A percentile compares a stretch with the other conserved stretches of the same genome.
Evolutionary conservation across 2,113 vertebrate species (phyloP).

Genomic region (Malurus melanocephalus): DNA sequence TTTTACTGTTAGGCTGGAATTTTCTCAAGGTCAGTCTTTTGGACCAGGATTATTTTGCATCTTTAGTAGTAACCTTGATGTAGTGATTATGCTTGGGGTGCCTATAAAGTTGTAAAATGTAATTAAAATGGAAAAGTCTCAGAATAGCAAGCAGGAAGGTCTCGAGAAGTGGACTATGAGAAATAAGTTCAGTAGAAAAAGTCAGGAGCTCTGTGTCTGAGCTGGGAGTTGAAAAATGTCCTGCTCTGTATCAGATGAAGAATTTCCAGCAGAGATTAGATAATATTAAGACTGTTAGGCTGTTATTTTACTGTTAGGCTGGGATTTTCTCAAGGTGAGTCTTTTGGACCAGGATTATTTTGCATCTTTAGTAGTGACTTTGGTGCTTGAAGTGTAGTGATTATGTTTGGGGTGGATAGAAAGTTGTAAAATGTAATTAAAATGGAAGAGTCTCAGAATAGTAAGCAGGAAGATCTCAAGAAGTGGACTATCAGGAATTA

Average conservation of each 20-base stretch:
- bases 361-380: background rate
- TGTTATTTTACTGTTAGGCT: background rate
- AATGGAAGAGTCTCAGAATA: background rate
- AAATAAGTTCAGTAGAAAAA: background rate
- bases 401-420: background rate
- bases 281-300: background rate
- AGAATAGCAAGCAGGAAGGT: background rate
- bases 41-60: background rate
- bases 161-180: background rate
- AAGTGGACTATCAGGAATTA: background rate
- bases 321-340: background rate
- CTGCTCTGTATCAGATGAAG: background rate
- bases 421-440: background rate
- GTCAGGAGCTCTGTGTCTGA: background rate
- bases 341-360: background rate
- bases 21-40: background rate
- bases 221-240: background rate
- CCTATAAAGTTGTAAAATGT: background rate
- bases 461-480: background rate
- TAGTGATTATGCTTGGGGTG: background rate
- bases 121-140: background rate
- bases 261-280: slow-evolving; percentile 5
- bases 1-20: background rate
- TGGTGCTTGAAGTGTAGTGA: background rate
- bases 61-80: background rate